A percentile compares a stretch with the other conserved stretches of the same genome.
Conservation (phyloP, 2,888 invertebrate species). For the Odontothrips loti region DNA sequence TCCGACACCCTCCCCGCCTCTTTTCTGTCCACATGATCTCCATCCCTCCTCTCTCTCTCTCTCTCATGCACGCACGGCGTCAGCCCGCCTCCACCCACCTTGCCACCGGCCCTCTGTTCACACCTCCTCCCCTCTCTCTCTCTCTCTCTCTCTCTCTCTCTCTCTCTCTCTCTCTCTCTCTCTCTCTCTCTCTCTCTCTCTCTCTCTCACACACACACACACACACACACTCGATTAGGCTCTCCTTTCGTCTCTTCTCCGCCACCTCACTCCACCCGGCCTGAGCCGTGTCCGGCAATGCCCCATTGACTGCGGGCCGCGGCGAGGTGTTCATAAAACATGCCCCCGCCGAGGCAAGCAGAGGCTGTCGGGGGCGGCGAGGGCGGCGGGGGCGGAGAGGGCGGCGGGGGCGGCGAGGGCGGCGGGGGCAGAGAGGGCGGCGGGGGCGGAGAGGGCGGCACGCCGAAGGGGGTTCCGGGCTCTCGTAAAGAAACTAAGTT, state of each 20-base stretch:
- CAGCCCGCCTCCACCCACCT: background rate
- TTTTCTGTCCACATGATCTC: no score
- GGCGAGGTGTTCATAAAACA: slow-evolving; percentile 14
- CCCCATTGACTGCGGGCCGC: background rate
- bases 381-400: background rate
- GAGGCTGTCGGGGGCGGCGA: background rate
- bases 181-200: no score
- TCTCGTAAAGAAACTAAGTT: slow-evolving; percentile 1
- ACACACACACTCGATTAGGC: no score
- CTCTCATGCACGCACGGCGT: background rate
- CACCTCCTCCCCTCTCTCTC: background rate
- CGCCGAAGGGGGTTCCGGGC: no score
- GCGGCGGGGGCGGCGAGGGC: background rate
- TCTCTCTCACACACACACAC: no score
- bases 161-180: no score
- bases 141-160: no score
- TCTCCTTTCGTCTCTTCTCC: background rate
- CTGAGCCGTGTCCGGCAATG: background rate
- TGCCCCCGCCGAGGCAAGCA: background rate
- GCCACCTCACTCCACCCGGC: no score
- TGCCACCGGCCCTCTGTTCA: background rate
- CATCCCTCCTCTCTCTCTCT: background rate
- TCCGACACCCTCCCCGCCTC: background rate
- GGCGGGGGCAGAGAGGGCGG: background rate
- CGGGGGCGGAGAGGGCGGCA: no score